Conservation (phyloP, 2,113 vertebrate genomes). For the Nematolebias whitei region DNA sequence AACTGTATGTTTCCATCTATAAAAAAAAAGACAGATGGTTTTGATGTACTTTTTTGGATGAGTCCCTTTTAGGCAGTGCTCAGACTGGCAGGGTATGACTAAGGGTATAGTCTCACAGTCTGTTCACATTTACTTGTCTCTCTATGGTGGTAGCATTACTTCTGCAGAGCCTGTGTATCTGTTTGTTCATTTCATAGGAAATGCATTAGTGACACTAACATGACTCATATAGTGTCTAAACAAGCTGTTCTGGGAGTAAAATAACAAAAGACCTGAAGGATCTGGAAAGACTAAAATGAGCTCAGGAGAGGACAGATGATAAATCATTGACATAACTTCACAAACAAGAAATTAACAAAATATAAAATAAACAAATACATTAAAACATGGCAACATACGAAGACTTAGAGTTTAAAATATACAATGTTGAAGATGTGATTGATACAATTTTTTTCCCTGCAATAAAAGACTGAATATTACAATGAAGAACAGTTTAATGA, state of each 20-base stretch:
- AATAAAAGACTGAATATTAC: too few relatives aligned
- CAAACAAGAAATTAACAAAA: too few relatives aligned
- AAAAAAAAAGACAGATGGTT: slow-evolving; percentile 53
- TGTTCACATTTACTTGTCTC: slow-evolving; percentile 49
- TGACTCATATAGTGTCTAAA: slow-evolving; percentile 66
- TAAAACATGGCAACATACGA: too few relatives aligned
- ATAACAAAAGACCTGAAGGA: too few relatives aligned
- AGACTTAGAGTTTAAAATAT: too few relatives aligned
- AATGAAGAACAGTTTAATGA: too few relatives aligned
- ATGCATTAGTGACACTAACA: slow-evolving; percentile 65
- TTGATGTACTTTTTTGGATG: slow-evolving; percentile 56
- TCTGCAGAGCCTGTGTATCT: slow-evolving; percentile 60
- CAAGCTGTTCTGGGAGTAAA: slow-evolving; percentile 52
- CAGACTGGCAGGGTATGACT: slow-evolving; percentile 54
- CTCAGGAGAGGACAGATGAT: too few relatives aligned
- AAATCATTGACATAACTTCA: too few relatives aligned
- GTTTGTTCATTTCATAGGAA: slow-evolving; percentile 70
- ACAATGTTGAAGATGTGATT: too few relatives aligned
- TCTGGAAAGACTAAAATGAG: too few relatives aligned
- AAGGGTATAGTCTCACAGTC: slow-evolving; percentile 58
- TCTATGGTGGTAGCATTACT: slow-evolving; percentile 42
- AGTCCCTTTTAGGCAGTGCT: slow-evolving; percentile 51
- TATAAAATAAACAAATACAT: too few relatives aligned
- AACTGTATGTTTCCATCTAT: slow-evolving; percentile 38
- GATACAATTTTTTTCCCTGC: too few relatives aligned